These are phyloP conservation scores for Meandrusa payeni DNA, from an alignment of 2,888 invertebrate genomes.

Conservation along the genomic window DNA sequence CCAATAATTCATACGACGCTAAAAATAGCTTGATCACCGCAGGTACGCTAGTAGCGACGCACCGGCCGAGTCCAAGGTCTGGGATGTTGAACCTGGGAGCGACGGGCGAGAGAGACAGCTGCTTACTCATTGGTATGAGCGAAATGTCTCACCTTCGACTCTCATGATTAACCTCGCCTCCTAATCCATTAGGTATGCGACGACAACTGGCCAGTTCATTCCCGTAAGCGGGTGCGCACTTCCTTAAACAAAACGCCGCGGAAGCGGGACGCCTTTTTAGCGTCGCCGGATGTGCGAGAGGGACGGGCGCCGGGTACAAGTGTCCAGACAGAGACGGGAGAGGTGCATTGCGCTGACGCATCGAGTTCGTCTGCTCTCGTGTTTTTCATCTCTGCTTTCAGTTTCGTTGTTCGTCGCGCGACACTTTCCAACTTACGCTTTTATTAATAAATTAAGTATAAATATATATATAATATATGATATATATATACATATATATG, in stretches of 20 bases:
- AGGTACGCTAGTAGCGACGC: conserved; percentile 56
- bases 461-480: too few relatives aligned
- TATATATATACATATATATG: too few relatives aligned
- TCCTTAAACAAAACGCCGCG: conserved; percentile 57
- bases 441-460: conserved; percentile 11
- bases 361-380: conserved; percentile 64
- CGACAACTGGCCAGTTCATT: conserved; percentile 58
- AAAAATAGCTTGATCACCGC: conserved; percentile 62
- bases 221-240: conserved; percentile 61
- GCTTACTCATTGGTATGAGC: conserved; percentile 77
- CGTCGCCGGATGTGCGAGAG: conserved; percentile 33
- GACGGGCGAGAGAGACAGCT: conserved; percentile 72
- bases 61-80: conserved; percentile 72
- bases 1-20: conserved; percentile 39
- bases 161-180: conserved; percentile 52
- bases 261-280: conserved; percentile 34
- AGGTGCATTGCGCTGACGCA: conserved; percentile 74
- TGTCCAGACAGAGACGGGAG: conserved; percentile 53
- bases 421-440: conserved; percentile 3
- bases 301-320: conserved; percentile 49
- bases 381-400: conserved; percentile 65
- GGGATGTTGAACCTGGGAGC: conserved; percentile 79
- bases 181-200: conserved; percentile 63
- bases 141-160: conserved; percentile 62
- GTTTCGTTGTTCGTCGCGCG: conserved; percentile 52